Percentiles rank a stretch among this genome's conserved stretches.
Evolutionary conservation across 2,113 vertebrate species (phyloP).

Genomic region (Datnioides undecimradiatus): DNA sequence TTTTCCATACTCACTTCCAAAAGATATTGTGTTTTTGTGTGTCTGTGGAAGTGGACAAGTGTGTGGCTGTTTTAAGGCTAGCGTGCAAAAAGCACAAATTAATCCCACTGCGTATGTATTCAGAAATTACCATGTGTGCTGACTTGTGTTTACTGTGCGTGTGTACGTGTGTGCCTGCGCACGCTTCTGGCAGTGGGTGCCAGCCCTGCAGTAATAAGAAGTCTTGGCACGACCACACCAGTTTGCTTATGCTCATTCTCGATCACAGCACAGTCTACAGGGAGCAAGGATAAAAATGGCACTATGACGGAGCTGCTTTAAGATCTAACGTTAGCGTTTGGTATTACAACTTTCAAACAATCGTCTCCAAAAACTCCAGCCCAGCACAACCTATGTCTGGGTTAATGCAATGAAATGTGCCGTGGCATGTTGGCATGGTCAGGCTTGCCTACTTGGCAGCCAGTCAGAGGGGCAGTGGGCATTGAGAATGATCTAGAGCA

Average conservation of each 20-base stretch:
- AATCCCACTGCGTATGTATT: conserved; percentile 69
- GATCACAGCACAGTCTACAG: conserved; percentile 53
- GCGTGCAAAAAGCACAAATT: conserved; percentile 73
- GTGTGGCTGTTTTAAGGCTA: conserved; percentile 55
- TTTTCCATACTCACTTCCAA: conserved; percentile 45
- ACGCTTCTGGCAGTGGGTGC: conserved; percentile 46
- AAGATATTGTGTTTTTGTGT: conserved; percentile 40
- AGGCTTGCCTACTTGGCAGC: conserved; percentile 48
- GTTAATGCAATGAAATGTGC: conserved; percentile 56
- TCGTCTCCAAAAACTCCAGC: conserved; percentile 26
- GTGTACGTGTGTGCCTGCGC: conserved; percentile 31
- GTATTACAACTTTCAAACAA: conserved; percentile 41
- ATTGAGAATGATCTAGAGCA: conserved; percentile 58
- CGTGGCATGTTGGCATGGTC: conserved; percentile 45
- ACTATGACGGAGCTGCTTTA: conserved; percentile 38
- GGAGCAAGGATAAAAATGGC: conserved; percentile 52
- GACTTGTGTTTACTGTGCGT: conserved; percentile 46
- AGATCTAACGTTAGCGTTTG: conserved; percentile 48
- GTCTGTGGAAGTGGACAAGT: conserved; percentile 61
- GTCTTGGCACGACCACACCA: conserved; percentile 61
- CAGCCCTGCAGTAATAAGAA: conserved; percentile 64
- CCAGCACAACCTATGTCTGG: conserved; percentile 40
- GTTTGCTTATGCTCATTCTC: conserved; percentile 65
- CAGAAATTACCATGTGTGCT: conserved; percentile 58
- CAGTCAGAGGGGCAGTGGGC: conserved; percentile 51